These are phyloP conservation scores for Drosophila paranaensis DNA, from an alignment of 2,888 invertebrate species.

Conservation along the genomic window DNA sequence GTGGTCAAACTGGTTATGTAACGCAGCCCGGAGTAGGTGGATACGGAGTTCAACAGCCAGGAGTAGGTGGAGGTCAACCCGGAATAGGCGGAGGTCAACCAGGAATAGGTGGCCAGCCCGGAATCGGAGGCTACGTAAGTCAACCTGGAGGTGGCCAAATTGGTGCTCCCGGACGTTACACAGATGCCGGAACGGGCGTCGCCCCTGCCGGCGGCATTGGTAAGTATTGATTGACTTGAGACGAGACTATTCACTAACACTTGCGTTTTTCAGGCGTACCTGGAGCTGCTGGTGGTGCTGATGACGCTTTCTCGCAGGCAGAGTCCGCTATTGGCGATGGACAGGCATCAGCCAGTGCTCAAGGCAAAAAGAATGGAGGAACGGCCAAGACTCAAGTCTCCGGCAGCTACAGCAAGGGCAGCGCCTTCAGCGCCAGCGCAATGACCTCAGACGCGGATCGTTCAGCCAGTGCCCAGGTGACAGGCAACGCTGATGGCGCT, in stretches of 20 bases:
- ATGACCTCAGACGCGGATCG: constrained; percentile 91
- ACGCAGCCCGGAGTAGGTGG: constrained; percentile 26
- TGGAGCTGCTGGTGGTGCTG: constrained; percentile 78
- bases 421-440: constrained; percentile 93
- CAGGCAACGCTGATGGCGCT: constrained; percentile 90
- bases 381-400: constrained; percentile 93
- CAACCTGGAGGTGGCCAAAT: constrained; percentile 28
- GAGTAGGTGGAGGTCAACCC: constrained; percentile 10
- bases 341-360: constrained; percentile 90
- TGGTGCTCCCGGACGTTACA: constrained; percentile 51
- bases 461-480: constrained; percentile 88
- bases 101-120: not conserved
- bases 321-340: constrained; percentile 87
- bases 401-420: constrained; percentile 91
- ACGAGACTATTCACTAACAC: not conserved
- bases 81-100: constrained; percentile 16
- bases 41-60: constrained; percentile 11
- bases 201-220: constrained; percentile 39
- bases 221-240: constrained; percentile 24
- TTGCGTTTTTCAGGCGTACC: constrained; percentile 33
- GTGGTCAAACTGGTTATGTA: constrained; percentile 20
- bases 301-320: constrained; percentile 91
- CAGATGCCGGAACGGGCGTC: constrained; percentile 35
- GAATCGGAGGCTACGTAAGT: constrained; percentile 1
- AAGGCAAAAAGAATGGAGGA: constrained; percentile 90